Conservation (phyloP, 2,113 vertebrate species). For the Thunnus maccoyii region DNA sequence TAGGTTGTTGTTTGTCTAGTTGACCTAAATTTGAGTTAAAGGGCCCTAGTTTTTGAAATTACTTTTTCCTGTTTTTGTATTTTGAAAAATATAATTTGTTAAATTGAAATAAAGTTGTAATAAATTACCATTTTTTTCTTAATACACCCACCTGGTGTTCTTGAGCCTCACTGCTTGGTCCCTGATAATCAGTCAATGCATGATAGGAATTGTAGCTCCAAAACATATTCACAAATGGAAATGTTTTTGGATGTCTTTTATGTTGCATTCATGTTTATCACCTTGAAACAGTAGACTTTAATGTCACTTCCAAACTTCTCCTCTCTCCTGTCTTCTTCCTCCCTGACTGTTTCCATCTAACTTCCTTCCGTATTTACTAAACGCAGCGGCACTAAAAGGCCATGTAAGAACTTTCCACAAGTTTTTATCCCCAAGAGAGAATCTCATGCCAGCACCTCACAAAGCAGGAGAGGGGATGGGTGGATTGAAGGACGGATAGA, state of each 20-base stretch:
- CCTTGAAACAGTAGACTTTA: not conserved
- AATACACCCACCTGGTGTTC: too few relatives aligned
- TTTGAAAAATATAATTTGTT: too few relatives aligned
- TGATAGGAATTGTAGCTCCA: too few relatives aligned
- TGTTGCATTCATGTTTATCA: not conserved
- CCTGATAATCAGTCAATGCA: too few relatives aligned
- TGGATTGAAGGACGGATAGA: conserved; percentile 26
- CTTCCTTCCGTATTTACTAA: conserved; percentile 3
- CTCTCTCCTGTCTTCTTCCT: not conserved
- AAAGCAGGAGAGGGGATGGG: conserved; percentile 25
- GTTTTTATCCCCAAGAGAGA: conserved; percentile 13
- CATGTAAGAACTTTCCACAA: conserved; percentile 4
- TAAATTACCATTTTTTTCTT: too few relatives aligned
- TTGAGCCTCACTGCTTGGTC: too few relatives aligned
- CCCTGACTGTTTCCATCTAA: not conserved
- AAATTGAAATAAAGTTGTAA: too few relatives aligned
- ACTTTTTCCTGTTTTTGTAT: too few relatives aligned
- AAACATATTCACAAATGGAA: too few relatives aligned
- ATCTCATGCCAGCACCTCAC: conserved; percentile 9
- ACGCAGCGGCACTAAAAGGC: not conserved
- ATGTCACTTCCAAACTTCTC: not conserved
- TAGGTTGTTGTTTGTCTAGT: too few relatives aligned
- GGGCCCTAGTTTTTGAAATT: too few relatives aligned
- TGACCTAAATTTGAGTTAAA: too few relatives aligned
- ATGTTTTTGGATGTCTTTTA: not conserved